Evolutionary conservation across 1,140 invertebrate species (phyloP).

Genomic region (Ridgeia piscesae): DNA sequence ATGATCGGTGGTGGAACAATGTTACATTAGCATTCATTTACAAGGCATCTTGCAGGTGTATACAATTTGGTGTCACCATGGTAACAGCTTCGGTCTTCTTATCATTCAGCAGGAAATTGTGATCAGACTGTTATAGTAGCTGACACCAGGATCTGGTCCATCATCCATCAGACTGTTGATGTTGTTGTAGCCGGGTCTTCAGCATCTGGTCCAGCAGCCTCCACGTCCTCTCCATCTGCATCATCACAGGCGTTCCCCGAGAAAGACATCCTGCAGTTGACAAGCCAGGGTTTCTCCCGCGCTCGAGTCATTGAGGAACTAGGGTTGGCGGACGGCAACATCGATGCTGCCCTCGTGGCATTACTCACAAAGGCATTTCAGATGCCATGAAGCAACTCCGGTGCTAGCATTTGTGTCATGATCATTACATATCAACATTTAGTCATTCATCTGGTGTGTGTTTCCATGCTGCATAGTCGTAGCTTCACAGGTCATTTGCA

Average conservation of each 20-base stretch:
- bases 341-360: slow-evolving; percentile 46
- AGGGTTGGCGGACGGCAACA: slow-evolving; percentile 43
- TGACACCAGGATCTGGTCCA: too few relatives aligned
- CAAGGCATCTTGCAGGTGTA: too few relatives aligned
- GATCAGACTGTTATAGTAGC: too few relatives aligned
- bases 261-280: slow-evolving; percentile 12
- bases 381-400: slow-evolving; percentile 29
- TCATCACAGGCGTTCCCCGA: neutral
- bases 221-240: neutral
- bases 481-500: too few relatives aligned
- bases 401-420: neutral
- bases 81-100: too few relatives aligned
- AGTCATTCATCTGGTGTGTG: neutral
- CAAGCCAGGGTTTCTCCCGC: slow-evolving; percentile 44
- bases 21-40: too few relatives aligned
- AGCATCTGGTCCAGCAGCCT: neutral
- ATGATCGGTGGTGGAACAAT: too few relatives aligned
- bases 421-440: slow-evolving; percentile 11
- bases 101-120: too few relatives aligned
- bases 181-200: neutral
- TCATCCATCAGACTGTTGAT: neutral
- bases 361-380: slow-evolving; percentile 50
- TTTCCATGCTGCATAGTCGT: neutral
- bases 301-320: slow-evolving; percentile 49
- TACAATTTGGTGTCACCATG: too few relatives aligned